These are phyloP conservation scores for Ambastaia sidthimunki DNA, from an alignment of 2,797 vertebrate genomes.

Conservation along the genomic window DNA sequence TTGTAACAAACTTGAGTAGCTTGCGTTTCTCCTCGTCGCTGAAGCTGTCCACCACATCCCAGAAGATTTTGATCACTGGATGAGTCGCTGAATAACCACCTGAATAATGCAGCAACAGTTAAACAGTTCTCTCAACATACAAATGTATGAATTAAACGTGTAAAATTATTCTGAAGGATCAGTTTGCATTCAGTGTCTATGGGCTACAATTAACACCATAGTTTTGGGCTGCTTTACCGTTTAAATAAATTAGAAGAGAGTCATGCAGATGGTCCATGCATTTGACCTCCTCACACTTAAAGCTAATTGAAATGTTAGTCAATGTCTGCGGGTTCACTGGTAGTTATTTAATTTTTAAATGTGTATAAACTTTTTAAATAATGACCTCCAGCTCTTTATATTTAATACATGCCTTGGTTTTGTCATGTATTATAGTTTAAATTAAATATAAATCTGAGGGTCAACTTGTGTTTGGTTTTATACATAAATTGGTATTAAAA, in stretches of 20 bases:
- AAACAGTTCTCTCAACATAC: neutral
- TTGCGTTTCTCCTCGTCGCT: constrained; percentile 97
- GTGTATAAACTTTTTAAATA: neutral
- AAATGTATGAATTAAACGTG: neutral
- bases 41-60: constrained; percentile 96
- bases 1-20: constrained; percentile 95
- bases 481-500: too few species aligned
- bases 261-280: neutral
- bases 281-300: neutral
- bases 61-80: constrained; percentile 93
- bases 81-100: constrained; percentile 94
- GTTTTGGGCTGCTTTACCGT: neutral
- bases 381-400: neutral
- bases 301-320: neutral
- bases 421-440: too few species aligned
- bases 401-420: neutral
- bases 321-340: neutral
- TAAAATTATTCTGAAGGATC: neutral
- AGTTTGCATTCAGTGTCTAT: neutral
- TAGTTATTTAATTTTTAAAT: neutral
- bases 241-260: neutral
- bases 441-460: too few species aligned
- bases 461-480: too few species aligned
- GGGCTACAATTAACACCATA: neutral
- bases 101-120: constrained; percentile 58